Conservation (phyloP, 1,140 invertebrate species). For the Heterodera schachtii region DNA sequence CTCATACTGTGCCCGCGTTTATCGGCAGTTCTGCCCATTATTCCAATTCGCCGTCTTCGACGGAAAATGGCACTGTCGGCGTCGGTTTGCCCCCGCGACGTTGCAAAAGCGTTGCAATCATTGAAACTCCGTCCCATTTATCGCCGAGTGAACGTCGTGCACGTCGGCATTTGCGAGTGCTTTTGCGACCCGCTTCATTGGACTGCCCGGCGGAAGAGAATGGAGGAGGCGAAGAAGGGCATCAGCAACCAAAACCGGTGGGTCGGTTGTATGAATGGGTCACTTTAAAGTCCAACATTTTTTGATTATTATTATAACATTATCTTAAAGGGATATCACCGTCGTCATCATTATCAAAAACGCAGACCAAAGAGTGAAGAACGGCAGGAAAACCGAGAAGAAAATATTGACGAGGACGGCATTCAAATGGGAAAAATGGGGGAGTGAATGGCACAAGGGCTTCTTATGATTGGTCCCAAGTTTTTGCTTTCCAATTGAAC, state of each 20-base stretch:
- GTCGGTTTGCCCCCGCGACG: neutral
- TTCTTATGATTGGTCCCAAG: too few relatives aligned
- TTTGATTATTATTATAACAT: neutral
- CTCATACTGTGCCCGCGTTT: neutral
- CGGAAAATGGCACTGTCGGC: too few relatives aligned
- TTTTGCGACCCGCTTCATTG: neutral
- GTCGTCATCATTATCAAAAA: neutral
- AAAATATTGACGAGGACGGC: neutral
- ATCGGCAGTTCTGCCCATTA: neutral
- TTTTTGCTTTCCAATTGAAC: too few relatives aligned
- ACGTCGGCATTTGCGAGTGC: neutral
- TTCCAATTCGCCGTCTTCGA: too few relatives aligned
- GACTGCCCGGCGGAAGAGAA: neutral
- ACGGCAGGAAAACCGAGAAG: neutral
- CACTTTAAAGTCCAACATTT: too few relatives aligned
- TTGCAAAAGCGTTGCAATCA: neutral
- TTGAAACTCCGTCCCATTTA: neutral
- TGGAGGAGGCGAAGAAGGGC: neutral
- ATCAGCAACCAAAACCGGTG: neutral
- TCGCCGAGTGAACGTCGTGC: slow-evolving; percentile 5
- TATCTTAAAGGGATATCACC: neutral
- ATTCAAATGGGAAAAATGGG: neutral
- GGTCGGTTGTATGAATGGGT: neutral
- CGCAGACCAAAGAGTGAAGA: neutral
- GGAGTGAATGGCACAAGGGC: neutral